Conservation (phyloP, 1,140 invertebrate species). For the Vanessa tameamea region DNA sequence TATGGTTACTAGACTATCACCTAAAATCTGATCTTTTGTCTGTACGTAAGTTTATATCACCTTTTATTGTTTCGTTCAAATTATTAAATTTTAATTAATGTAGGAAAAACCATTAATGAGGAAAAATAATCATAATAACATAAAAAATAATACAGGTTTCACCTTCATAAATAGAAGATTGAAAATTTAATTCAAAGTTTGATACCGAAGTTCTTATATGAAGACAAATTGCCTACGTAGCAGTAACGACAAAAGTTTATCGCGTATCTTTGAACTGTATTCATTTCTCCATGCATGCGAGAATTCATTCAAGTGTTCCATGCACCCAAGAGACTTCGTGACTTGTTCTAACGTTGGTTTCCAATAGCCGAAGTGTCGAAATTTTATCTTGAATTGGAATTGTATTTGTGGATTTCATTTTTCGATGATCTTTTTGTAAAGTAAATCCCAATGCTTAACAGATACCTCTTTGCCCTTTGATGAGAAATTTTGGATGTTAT, state of each 20-base stretch:
- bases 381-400: not conserved
- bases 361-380: not conserved
- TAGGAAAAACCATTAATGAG: too few species aligned
- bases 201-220: conserved; percentile 17
- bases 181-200: conserved; percentile 24
- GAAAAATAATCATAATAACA: too few species aligned
- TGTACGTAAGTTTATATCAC: too few species aligned
- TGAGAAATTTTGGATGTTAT: too few species aligned
- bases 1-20: too few species aligned
- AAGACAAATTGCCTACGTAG: conserved; percentile 27
- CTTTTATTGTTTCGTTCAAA: too few species aligned
- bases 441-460: not conserved
- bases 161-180: conserved; percentile 1
- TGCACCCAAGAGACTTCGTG: conserved; percentile 30
- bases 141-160: too few species aligned
- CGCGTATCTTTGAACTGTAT: conserved; percentile 27
- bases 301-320: conserved; percentile 34
- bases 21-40: too few species aligned
- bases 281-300: conserved; percentile 23
- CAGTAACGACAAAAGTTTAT: conserved; percentile 40
- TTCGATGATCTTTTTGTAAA: not conserved
- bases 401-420: not conserved
- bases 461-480: too few species aligned
- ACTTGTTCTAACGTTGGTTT: conserved; percentile 10
- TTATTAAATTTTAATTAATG: too few species aligned